phyloP scores from a whole-genome alignment of 2,797 vertebrate species.

The Cichlasoma orientale region DNA sequence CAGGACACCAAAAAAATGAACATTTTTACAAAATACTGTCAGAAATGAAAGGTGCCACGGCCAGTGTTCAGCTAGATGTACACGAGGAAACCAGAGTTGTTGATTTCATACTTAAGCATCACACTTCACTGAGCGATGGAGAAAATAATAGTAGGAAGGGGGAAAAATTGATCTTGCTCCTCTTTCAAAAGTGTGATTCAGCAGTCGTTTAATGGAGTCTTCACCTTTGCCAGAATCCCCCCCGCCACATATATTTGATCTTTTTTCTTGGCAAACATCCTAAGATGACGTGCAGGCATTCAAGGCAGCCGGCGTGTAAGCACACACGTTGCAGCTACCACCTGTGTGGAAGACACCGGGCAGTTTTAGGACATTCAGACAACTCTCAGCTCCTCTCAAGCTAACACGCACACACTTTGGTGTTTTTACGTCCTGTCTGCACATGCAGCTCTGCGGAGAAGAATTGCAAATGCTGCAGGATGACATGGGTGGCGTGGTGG shows the following conservation, averaged over 20 bases:
- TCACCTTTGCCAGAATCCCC: background rate
- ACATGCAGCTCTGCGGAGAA: background rate
- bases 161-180: background rate
- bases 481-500: no score
- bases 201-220: background rate
- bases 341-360: background rate
- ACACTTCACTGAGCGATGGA: background rate
- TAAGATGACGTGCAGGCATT: no score
- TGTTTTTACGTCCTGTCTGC: background rate
- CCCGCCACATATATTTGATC: no score
- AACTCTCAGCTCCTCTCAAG: background rate
- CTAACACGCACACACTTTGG: background rate
- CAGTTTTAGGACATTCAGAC: background rate
- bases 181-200: background rate
- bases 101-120: background rate
- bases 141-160: background rate
- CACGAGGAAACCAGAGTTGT: background rate
- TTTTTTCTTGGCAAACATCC: no score
- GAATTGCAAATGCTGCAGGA: no score
- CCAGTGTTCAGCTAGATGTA: background rate
- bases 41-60: background rate
- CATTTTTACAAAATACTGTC: background rate
- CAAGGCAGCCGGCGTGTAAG: no score
- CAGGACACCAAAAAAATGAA: background rate
- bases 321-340: no score